Conservation (phyloP, 2,113 vertebrate species). For the Heterocephalus glaber region DNA sequence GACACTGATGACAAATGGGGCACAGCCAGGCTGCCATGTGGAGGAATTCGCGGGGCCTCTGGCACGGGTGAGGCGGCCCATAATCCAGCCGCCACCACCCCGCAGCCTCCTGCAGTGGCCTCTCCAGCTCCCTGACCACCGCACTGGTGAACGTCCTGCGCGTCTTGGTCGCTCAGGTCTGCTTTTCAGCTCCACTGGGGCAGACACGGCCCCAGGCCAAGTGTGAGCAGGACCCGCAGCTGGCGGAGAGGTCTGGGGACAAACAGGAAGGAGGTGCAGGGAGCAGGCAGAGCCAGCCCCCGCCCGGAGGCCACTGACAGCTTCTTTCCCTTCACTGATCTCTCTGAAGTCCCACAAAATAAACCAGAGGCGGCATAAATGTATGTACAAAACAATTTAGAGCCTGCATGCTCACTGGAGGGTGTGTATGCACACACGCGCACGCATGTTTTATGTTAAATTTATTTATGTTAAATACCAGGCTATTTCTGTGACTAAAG, state of each 20-base stretch:
- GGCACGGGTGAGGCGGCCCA: accelerated
- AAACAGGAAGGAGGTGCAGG: not conserved
- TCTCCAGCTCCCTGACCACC: accelerated
- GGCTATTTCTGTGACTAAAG: not conserved
- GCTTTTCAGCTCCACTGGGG: not conserved
- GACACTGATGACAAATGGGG: accelerated
- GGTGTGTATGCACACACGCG: too few relatives aligned
- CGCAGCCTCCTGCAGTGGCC: accelerated
- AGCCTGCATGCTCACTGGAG: too few relatives aligned
- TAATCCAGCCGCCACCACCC: not conserved
- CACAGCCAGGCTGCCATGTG: not conserved
- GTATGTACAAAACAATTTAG: not conserved
- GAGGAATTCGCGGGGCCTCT: not conserved
- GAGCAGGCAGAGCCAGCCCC: not conserved
- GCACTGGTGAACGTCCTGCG: not conserved
- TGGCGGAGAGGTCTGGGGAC: not conserved
- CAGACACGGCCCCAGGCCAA: not conserved
- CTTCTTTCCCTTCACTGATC: not conserved
- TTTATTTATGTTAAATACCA: not conserved
- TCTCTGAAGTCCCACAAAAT: not conserved
- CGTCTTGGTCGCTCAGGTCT: not conserved
- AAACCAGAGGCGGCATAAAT: not conserved
- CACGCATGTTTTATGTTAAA: not conserved
- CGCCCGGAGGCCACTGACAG: not conserved
- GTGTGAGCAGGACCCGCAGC: not conserved